A percentile compares a stretch with the other conserved stretches of the same genome.
phyloP scores from a whole-genome alignment of 1,140 invertebrate species.

The Paralvinella palmiformis region DNA sequence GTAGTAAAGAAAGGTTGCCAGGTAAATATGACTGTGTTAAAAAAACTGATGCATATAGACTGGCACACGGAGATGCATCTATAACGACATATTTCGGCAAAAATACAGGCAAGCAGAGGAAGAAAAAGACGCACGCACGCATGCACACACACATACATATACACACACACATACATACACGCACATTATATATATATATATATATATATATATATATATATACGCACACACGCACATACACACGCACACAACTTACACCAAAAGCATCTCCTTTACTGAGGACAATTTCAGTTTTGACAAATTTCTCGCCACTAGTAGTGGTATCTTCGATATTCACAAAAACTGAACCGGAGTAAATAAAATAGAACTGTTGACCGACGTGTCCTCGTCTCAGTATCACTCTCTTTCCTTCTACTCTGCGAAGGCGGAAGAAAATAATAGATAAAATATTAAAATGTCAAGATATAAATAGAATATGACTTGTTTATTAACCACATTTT shows the following conservation, averaged over 20 bases:
- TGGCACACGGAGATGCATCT: neutral
- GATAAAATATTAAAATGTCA: neutral
- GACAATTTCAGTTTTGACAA: conserved; percentile 33
- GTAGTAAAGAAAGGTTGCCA: neutral
- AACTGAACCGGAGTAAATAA: conserved; percentile 20
- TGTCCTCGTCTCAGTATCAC: conserved; percentile 20
- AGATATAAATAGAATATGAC: neutral
- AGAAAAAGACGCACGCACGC: too few relatives aligned
- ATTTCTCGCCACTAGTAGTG: conserved; percentile 14
- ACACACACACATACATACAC: too few relatives aligned
- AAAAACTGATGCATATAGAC: neutral
- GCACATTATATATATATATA: too few relatives aligned
- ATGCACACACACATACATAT: too few relatives aligned
- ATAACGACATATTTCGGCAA: neutral
- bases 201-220: too few relatives aligned
- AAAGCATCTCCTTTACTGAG: conserved; percentile 36
- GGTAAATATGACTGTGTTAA: too few relatives aligned
- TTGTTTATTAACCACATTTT: neutral
- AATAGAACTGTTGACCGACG: conserved; percentile 20
- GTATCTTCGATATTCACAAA: conserved; percentile 17
- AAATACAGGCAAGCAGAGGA: neutral
- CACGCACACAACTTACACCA: conserved; percentile 35
- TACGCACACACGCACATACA: too few relatives aligned
- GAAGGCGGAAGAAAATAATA: neutral
- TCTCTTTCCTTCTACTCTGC: conserved; percentile 5